Evolutionary conservation across 2,113 vertebrate genomes (phyloP).

Genomic region (Eurystomus gularis): DNA sequence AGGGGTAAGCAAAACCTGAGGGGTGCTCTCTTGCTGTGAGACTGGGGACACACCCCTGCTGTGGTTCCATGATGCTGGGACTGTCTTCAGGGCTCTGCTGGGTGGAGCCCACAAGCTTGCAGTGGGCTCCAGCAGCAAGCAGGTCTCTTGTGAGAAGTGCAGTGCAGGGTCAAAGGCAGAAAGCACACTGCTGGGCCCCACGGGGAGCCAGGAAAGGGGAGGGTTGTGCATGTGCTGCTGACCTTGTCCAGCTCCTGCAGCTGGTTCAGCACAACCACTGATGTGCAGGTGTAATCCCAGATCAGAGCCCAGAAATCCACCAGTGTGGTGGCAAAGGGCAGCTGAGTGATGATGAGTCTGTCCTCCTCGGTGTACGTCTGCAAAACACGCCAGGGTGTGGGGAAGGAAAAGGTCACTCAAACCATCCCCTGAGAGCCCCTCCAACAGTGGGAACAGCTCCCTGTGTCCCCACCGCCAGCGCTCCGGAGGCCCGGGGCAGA

Average conservation of each 20-base stretch:
- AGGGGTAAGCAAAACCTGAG: neutral
- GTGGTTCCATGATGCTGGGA: no score
- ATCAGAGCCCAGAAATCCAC: slow-evolving; percentile 68
- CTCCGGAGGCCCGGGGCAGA: neutral
- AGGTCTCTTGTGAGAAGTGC: neutral
- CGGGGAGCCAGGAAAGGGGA: accelerated
- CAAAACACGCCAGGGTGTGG: accelerated
- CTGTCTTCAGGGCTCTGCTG: neutral
- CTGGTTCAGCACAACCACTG: slow-evolving; percentile 40
- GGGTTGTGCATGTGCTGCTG: neutral
- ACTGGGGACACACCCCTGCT: accelerated
- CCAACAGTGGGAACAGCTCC: accelerated
- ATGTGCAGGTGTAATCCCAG: slow-evolving; percentile 64
- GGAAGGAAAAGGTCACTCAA: neutral
- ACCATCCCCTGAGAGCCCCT: neutral
- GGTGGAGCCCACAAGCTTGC: neutral
- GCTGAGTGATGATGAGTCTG: slow-evolving; percentile 53
- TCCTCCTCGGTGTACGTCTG: slow-evolving; percentile 40
- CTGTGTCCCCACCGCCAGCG: neutral
- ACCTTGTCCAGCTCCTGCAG: slow-evolving; percentile 56
- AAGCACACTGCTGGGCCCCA: accelerated
- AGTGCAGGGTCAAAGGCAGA: neutral
- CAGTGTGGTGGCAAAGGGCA: slow-evolving; percentile 34
- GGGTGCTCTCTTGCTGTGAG: neutral
- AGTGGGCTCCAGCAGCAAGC: neutral